Evolutionary conservation across 2,113 vertebrate genomes (phyloP), one percentile per base, ranked within the genome.

Genomic region (Rhabdornis inornatus): DNA sequence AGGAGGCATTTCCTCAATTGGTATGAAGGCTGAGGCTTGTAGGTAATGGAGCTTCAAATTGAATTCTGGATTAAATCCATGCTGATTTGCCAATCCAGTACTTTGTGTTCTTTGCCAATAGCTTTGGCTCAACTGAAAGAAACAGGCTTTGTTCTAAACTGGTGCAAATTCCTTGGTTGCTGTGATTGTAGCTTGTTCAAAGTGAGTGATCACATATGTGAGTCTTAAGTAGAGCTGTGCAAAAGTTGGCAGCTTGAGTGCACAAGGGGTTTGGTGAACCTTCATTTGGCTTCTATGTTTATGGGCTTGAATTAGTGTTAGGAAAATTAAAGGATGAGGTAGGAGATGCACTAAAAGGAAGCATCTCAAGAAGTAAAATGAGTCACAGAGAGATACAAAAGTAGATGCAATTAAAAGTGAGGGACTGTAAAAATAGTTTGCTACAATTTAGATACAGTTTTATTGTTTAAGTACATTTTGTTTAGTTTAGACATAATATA

Each of bases 1-100:
- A 97, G 94, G 94, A 95, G 84, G 86, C 95, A 94, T 96, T 97
- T 96, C 94, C 94, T 96, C 95, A 90, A 71, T 87, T 95, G 93
- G 82, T 96, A 95, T 39, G 87, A 93, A 94, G 92, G 96, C 96
- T 97, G 96, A 94, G 93, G 90, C 92, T 96, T 97, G 94, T 93
- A 97, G 96, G 96, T 97, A 97, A 97, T 97, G 95, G 96, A 97
- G 96, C 96, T 97, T 97, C 95, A 97, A 97, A 97, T 96, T 97
- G 96, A 97, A 97, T 97, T 97, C 96, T 97, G 96, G 96, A 97
- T 96, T 97, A 96, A 91, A 95, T 74, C 66, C 70, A 89, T 96
- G 89, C 59, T 77, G 39, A 94, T 57, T 93, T 95, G 87, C 96
- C 89, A 95, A 95, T 95, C 72, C 80, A 94, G 81, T 64, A 95